Conservation (phyloP, 2,113 vertebrate species). For the Nycticryphes semicollaris region DNA sequence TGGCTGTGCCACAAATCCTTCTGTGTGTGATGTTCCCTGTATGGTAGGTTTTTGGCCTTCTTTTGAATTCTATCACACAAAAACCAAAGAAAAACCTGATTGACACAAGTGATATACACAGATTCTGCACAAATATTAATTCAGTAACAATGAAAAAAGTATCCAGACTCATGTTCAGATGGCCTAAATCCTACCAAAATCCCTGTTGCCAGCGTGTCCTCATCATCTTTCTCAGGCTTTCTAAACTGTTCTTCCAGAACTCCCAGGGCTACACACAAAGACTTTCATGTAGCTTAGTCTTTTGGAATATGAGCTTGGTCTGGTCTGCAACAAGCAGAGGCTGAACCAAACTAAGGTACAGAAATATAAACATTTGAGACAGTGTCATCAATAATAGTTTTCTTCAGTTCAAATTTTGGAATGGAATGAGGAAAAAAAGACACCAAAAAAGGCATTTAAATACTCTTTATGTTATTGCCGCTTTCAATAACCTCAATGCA, state of each 20-base stretch:
- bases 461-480: neutral
- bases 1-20: neutral
- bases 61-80: neutral
- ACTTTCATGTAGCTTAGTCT: neutral
- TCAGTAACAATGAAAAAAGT: neutral
- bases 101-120: neutral
- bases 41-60: neutral
- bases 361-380: neutral
- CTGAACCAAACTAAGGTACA: neutral
- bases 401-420: neutral
- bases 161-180: neutral
- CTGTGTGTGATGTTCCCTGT: accelerated
- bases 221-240: neutral
- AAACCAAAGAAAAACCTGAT: neutral
- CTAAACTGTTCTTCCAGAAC: neutral
- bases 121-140: neutral
- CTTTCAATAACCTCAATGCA: neutral
- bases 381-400: neutral
- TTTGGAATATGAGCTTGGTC: neutral
- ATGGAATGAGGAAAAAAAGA: neutral
- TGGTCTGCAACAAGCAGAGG: neutral
- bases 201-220: neutral
- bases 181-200: neutral
- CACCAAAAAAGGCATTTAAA: neutral
- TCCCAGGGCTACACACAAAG: neutral